Percentiles rank a stretch among this genome's conserved stretches.
Conservation (phyloP, 2,113 vertebrate genomes). For the Microcebus lehilahytsara region DNA sequence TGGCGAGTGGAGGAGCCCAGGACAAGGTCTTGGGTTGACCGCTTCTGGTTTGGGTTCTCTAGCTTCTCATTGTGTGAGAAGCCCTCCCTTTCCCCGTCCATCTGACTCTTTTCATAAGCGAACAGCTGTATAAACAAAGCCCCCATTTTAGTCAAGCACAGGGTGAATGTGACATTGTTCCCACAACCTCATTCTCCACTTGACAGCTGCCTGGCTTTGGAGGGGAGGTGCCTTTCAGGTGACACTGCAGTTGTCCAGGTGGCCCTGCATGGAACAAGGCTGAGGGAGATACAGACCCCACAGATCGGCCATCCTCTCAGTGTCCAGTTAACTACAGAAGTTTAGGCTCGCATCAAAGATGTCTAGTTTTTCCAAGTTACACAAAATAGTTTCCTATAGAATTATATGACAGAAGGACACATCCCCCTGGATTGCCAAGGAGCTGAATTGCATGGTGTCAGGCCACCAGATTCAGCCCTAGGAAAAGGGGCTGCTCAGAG, state of each 20-base stretch:
- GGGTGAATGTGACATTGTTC: not conserved
- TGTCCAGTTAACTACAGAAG: not conserved
- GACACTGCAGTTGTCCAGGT: not conserved
- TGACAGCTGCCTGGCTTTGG: not conserved
- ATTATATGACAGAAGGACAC: not conserved
- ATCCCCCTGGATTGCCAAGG: not conserved
- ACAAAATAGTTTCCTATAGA: not conserved
- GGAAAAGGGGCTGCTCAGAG: not conserved
- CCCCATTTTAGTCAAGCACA: not conserved
- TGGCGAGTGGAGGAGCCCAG: not conserved
- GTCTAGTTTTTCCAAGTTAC: not conserved
- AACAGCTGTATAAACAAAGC: not conserved
- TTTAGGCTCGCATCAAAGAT: not conserved
- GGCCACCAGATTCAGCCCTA: not conserved
- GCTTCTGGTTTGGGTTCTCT: not conserved
- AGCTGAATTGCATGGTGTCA: rapidly evolving
- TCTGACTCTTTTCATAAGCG: not conserved
- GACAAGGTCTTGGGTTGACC: not conserved
- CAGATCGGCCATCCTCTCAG: not conserved
- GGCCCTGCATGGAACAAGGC: not conserved
- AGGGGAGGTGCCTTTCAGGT: not conserved
- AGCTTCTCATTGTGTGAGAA: not conserved
- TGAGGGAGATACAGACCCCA: not conserved
- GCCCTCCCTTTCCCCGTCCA: not conserved
- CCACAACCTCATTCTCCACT: not conserved